Evolutionary conservation across 2,888 invertebrate genomes (phyloP).

Genomic region (Drosophila glabriapex): DNA sequence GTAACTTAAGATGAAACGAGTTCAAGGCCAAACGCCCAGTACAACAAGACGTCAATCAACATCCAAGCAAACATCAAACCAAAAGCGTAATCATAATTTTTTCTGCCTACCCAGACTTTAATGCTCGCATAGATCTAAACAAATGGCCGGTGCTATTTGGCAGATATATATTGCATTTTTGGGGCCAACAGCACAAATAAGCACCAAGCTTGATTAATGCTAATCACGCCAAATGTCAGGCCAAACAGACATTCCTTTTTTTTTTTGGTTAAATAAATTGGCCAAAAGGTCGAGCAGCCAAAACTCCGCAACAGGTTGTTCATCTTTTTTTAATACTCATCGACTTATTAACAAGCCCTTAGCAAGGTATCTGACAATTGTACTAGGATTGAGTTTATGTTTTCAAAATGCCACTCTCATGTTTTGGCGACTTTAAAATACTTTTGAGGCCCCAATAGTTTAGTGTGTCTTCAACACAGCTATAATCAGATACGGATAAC

Average conservation of each 20-base stretch:
- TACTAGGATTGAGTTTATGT: not conserved
- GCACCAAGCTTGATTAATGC: conserved; percentile 73
- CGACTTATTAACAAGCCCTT: conserved; percentile 11
- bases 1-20: conserved; percentile 55
- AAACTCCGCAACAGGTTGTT: conserved; percentile 1
- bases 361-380: not conserved
- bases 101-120: conserved; percentile 9
- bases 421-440: not conserved
- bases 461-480: not conserved
- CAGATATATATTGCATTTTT: conserved; percentile 56
- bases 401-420: not conserved
- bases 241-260: conserved; percentile 21
- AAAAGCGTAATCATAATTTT: conserved; percentile 56
- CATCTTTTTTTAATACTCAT: not conserved
- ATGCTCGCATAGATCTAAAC: conserved; percentile 17
- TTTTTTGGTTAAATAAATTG: conserved; percentile 49
- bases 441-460: not conserved
- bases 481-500: not conserved
- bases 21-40: conserved; percentile 63
- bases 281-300: conserved; percentile 56
- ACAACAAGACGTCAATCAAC: conserved; percentile 60
- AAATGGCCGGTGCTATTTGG: conserved; percentile 57
- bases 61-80: conserved; percentile 11
- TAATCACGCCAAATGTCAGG: conserved; percentile 74
- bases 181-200: conserved; percentile 36